Evolutionary conservation across 2,888 invertebrate species (phyloP), one percentile per base, ranked within the genome.

Genomic region (Lasioglossum figueresi): DNA sequence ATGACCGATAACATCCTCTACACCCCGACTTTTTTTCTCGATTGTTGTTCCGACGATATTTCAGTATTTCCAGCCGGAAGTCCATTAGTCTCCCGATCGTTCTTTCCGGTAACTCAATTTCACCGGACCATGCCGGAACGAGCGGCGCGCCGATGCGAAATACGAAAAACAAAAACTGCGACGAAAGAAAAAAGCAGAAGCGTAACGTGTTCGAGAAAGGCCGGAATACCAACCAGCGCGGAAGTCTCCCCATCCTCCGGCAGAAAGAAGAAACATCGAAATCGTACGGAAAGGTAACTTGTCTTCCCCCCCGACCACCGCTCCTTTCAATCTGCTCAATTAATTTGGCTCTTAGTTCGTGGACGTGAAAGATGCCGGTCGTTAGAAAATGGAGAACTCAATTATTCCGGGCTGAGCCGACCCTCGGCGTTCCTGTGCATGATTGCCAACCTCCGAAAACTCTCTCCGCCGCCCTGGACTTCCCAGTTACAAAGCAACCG

Each of bases 1-100:
- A 88, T 77, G 84, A 82, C 83, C 88, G 89, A 90, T 88, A 88
- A 89, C 86, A 87, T 87, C 86, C 77, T 59, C 81, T 77, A 40
- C n/a, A 12, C n/a, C 68, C 23, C 37, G 59, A 70, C 66, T 63
- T 89, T 74, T 68, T 70, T 43, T 31, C 19, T 14, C 40, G 27
- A 37, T 63, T 68, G 37, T 68, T 63, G 56, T n/a, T 31, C 45
- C 34, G 14, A 52, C 72, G 74, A 59, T 74, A 76, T 80, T 75
- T 75, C 73, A 56, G 48, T 80, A 74, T 77, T 83, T 73, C 63
- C 73, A 74, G 12, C 71, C 76, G 82, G 81, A 83, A 88, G 86
- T 89, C 91, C 91, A 91, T 91, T 91, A 91, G 88, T 91, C 87
- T 82, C 79, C 68, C 80, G 90, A 89, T 90, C 89, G 85, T 87